Percentiles rank a stretch among this genome's conserved stretches.
These are phyloP conservation scores for Entelurus aequoreus DNA, from an alignment of 2,113 vertebrate genomes.

Conservation along the genomic window DNA sequence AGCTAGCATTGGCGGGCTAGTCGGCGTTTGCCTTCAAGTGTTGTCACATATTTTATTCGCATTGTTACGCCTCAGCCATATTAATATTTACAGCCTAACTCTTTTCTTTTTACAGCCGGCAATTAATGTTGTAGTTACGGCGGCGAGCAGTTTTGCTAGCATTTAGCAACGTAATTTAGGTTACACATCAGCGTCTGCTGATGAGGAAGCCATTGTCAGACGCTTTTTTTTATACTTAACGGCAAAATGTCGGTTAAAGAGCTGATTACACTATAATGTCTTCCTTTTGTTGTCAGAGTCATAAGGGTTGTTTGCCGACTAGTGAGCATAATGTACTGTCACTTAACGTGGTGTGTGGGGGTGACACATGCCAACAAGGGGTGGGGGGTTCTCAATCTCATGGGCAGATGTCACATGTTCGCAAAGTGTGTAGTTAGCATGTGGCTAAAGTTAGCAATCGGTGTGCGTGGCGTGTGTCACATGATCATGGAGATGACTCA, in stretches of 20 bases:
- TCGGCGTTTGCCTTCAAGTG: conserved; percentile 16
- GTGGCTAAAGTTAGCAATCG: background rate
- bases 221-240: conserved; percentile 42
- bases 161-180: conserved; percentile 40
- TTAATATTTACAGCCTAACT: background rate
- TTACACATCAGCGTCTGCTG: conserved; percentile 36
- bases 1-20: conserved; percentile 38
- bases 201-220: conserved; percentile 58
- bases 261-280: background rate
- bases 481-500: too few relatives aligned
- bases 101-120: background rate
- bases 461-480: background rate
- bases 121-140: background rate
- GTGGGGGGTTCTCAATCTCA: too few relatives aligned
- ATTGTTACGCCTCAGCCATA: background rate
- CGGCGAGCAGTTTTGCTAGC: conserved; percentile 18
- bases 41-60: background rate
- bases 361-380: conserved; percentile 2
- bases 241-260: conserved; percentile 43
- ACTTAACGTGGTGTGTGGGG: conserved; percentile 20
- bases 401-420: conserved; percentile 1
- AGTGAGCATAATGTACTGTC: conserved; percentile 8
- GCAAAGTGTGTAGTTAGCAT: background rate
- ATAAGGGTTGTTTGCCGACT: background rate
- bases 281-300: background rate